phyloP scores from a whole-genome alignment of 2,113 vertebrate genomes.

The Elgaria multicarinata region DNA sequence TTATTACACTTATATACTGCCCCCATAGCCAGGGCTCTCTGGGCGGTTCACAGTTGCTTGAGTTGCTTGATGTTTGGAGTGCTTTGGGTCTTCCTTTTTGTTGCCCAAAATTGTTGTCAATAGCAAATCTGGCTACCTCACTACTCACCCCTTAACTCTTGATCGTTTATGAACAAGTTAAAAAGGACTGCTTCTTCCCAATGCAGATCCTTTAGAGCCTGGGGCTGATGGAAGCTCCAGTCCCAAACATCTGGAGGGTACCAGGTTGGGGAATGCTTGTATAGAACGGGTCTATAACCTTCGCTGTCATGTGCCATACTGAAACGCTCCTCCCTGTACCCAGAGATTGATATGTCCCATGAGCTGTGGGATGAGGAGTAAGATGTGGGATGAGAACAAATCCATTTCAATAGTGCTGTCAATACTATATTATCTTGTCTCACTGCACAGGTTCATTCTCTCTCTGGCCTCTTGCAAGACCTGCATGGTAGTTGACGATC shows the following conservation, averaged over 20 bases:
- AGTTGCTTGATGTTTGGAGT: not conserved
- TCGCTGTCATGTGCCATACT: not conserved
- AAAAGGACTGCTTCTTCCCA: not conserved
- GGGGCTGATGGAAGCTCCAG: not conserved
- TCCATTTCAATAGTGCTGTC: not conserved
- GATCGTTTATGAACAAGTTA: not conserved
- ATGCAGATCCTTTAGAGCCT: not conserved
- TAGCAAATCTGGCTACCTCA: not conserved
- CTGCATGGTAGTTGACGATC: constrained; percentile 94
- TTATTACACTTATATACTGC: too few species aligned
- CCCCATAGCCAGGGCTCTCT: too few species aligned
- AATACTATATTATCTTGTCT: constrained; percentile 38
- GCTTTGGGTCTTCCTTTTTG: not conserved
- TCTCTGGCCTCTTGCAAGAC: constrained; percentile 93
- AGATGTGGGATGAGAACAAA: not conserved
- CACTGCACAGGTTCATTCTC: constrained; percentile 88
- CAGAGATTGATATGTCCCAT: not conserved
- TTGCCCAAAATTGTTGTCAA: too few species aligned
- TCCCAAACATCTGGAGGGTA: not conserved
- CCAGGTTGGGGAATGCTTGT: not conserved
- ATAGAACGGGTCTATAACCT: accelerated
- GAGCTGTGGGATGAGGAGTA: not conserved
- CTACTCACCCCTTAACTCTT: not conserved
- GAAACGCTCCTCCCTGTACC: not conserved
- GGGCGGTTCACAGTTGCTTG: too few species aligned